These are phyloP conservation scores for Lepidurus packardi DNA, from an alignment of 1,140 invertebrate species.

Conservation along the genomic window DNA sequence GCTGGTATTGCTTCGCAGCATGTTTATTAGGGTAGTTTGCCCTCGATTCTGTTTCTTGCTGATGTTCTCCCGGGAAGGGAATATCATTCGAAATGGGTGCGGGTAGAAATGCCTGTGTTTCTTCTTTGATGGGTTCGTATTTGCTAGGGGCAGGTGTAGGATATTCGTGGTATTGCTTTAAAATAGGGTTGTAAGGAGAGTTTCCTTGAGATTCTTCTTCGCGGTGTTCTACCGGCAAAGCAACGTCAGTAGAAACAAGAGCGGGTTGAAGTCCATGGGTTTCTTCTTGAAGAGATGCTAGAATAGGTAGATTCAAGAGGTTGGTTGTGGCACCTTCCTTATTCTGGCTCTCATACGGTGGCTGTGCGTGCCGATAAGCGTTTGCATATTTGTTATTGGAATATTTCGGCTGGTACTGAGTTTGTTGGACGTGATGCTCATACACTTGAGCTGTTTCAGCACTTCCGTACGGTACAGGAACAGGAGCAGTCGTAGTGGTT, in stretches of 20 bases:
- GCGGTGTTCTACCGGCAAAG: no score
- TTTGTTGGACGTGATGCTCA: not conserved
- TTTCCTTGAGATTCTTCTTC: no score
- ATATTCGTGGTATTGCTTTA: no score
- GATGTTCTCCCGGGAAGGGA: not conserved
- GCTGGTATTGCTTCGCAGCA: not conserved
- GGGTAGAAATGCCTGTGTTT: not conserved
- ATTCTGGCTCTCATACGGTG: not conserved
- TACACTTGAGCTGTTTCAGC: not conserved
- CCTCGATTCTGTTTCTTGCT: not conserved
- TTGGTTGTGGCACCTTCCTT: not conserved
- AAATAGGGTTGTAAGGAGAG: no score
- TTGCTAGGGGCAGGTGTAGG: no score
- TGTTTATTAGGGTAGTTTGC: not conserved
- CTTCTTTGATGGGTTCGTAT: not conserved
- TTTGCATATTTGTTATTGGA: not conserved
- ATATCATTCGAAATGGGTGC: not conserved
- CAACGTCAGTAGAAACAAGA: not conserved
- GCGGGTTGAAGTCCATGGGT: not conserved
- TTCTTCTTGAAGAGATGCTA: not conserved
- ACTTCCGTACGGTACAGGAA: not conserved
- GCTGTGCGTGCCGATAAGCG: not conserved
- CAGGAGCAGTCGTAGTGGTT: conserved; percentile 20
- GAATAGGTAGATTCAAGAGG: not conserved
- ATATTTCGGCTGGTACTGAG: not conserved